Evolutionary conservation across 2,888 invertebrate genomes (phyloP).

Genomic region (Zonitis immaculata): DNA sequence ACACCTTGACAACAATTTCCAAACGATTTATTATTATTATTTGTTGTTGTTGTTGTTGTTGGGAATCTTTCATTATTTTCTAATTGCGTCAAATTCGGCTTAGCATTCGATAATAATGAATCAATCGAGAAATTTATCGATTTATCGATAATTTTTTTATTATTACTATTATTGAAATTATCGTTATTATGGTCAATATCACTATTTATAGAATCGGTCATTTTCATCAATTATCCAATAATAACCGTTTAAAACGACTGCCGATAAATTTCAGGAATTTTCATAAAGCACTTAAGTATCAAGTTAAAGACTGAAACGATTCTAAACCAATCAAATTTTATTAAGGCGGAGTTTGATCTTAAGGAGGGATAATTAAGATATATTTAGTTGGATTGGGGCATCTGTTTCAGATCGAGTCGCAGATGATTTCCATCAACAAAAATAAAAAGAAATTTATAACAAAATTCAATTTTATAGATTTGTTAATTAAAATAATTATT

Average conservation of each 20-base stretch:
- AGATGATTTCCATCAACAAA: background rate
- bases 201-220: background rate
- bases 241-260: conserved; percentile 11
- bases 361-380: conserved; percentile 38
- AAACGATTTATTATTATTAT: background rate
- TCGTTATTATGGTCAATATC: conserved; percentile 5
- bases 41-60: background rate
- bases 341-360: conserved; percentile 21
- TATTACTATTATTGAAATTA: too few species aligned
- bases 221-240: conserved; percentile 1
- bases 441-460: background rate
- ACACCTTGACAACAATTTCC: background rate
- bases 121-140: conserved; percentile 40
- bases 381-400: conserved; percentile 34
- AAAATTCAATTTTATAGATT: conserved; percentile 9
- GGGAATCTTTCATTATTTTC: too few species aligned
- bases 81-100: background rate
- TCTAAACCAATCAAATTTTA: conserved; percentile 27
- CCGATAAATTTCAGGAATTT: conserved; percentile 18
- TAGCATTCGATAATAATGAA: conserved; percentile 29
- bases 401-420: conserved; percentile 21
- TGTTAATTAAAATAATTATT: conserved; percentile 13
- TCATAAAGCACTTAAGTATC: conserved; percentile 14
- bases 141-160: conserved; percentile 15
- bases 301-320: conserved; percentile 10